Base-by-base conservation (phyloP, 2,113 vertebrate species). In the Columba livia region DNA sequence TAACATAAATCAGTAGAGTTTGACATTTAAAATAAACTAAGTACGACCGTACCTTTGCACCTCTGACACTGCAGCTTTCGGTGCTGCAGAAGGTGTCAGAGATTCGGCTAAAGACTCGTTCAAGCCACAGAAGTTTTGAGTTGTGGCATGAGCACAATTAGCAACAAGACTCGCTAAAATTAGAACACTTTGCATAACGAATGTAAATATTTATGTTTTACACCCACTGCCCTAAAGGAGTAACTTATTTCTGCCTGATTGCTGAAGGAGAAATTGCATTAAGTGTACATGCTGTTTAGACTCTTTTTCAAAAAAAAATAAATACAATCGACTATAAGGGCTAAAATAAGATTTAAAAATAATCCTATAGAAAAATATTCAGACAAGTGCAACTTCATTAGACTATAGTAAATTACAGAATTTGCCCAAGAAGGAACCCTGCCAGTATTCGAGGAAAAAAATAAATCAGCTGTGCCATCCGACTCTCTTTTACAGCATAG, bases 291-390 rank as follows among this genome's bases (percentile, higher is more conserved):
- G 0, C 26, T 61, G 9, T 16, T 77, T 29, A 67, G 16, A 40
- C 4, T 14, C 9, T 14, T 15, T 50, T 50, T 50, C 1, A 12
- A 42, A 23, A 42, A 23, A 56, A 56, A 18, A 47, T 17, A 44
- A 44, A 5, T 5, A 9, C 6, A 32, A 29, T 3, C 5, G 4
- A 9, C 15, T n/a, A 0, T 9, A 36, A 65, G 26, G 34, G 21
- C 10, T 32, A 42, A 9, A 34, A 2, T 7, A 53, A 77, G n/a
- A 65, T 53, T 79, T 72, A 42, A 34, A 71, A 42, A 3, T 34
- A 51, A 53, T 19, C 16, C 31, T 42, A 36, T 19, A 47, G 44
- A 15, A 73, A 50, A 71, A 20, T 2, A 40, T 8, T 19, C 0
- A 1, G 19, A 28, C 5, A 16, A 66, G 18, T 1, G 24, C 91